Conservation (phyloP, 2,888 invertebrate species). For the Protodeltote pygarga region DNA sequence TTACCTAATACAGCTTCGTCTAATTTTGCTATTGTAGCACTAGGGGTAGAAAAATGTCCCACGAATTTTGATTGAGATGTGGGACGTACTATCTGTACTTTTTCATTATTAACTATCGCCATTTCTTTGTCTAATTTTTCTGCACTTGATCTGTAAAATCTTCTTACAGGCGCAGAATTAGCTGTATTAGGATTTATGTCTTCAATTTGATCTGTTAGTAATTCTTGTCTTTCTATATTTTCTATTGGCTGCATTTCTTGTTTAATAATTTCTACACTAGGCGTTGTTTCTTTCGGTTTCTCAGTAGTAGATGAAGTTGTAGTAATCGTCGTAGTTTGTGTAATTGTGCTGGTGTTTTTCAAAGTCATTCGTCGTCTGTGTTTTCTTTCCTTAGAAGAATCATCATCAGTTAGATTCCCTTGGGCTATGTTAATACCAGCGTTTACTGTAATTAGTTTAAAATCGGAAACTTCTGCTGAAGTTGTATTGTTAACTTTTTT, state of each 20-base stretch:
- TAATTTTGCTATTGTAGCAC: constrained; percentile 70
- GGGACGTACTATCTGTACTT: constrained; percentile 76
- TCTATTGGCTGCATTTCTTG: constrained; percentile 69
- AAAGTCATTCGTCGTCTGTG: constrained; percentile 74
- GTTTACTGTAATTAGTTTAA: constrained; percentile 64
- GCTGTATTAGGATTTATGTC: constrained; percentile 59
- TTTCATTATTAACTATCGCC: constrained; percentile 72
- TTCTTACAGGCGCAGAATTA: constrained; percentile 63
- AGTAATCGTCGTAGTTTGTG: constrained; percentile 19
- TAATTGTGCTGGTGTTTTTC: constrained; percentile 46
- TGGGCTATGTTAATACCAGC: constrained; percentile 67
- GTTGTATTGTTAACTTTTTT: too few species aligned
- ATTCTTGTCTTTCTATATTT: constrained; percentile 63
- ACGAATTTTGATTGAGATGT: constrained; percentile 67
- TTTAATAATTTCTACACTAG: constrained; percentile 65
- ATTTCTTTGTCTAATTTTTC: constrained; percentile 70
- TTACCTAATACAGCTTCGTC: constrained; percentile 77
- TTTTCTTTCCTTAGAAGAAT: constrained; percentile 62
- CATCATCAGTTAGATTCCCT: constrained; percentile 55
- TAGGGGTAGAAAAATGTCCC: constrained; percentile 67
- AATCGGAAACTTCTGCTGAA: constrained; percentile 57
- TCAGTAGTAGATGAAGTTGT: constrained; percentile 44
- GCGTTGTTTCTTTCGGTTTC: constrained; percentile 50
- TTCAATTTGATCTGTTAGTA: constrained; percentile 70
- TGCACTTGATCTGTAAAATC: constrained; percentile 78